Evolutionary conservation across 1,140 invertebrate species (phyloP), one percentile per base, ranked within the genome.

Genomic region (Dolichoris vasculosae): DNA sequence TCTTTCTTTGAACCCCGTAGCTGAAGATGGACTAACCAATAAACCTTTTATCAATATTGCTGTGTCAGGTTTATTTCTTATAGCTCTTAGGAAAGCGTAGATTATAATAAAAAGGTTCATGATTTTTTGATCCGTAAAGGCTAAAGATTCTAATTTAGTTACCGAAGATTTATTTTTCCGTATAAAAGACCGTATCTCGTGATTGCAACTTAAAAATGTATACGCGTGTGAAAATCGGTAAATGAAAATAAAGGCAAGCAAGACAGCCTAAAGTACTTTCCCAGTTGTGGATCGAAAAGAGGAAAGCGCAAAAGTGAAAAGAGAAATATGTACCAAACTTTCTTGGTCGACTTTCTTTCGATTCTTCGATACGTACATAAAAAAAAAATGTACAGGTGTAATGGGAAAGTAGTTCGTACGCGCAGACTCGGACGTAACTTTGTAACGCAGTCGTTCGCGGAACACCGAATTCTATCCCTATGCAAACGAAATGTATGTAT

Each of bases 401-500:
- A 79, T 40, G 35, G 69, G 35, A 43, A 67, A 59, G 26, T 1
- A 59, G 55, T 6, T 59, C 26, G 23, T 59, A 13, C 32, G 43
- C 73, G 38, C 38, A 67, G 48, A 38, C 48, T 46, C 30, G 40
- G 75, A 82, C 35, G 40, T 67, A 79, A 59, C 84, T 86, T 88
- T 88, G 83, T 83, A 87, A 89, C 82, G 77, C 86, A 82, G 81
- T 38, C 2, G 32, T 69, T 15, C 82, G 69, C 86, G 86, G 83
- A 69, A 38, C 35, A 38, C 67, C 78, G 40, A 88, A 86, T 88
- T 80, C 87, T 82, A 88, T 88, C 88, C 86, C 87, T 84, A 89
- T 90, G 88, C 87, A 88, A 89, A 89, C 87, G 80, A 88, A 83
- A 90, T 88, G 88, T 86, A 86, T 88, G 78, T 88, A 88, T 89